Percentiles rank a stretch among this genome's conserved stretches.
phyloP scores from a whole-genome alignment of 1,140 invertebrate genomes.

The Theocolax elegans region DNA sequence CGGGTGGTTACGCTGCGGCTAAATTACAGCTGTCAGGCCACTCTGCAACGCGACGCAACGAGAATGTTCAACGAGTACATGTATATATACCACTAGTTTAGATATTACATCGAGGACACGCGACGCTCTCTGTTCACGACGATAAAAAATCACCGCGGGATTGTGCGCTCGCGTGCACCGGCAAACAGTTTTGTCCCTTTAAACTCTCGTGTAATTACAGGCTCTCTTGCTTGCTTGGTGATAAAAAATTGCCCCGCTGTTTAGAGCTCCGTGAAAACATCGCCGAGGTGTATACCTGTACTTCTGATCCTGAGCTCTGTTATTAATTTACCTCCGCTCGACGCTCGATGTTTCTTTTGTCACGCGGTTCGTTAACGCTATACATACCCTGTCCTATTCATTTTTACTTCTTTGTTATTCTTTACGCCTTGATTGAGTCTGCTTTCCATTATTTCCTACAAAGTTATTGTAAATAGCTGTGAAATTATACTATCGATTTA shows the following conservation, averaged over 20 bases:
- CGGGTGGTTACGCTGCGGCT: conserved; percentile 37
- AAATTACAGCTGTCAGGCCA: conserved; percentile 23
- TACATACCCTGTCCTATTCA: too few species aligned
- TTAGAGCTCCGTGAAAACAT: conserved; percentile 1
- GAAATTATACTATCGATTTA: too few species aligned
- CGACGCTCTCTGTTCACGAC: background rate
- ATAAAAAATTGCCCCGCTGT: conserved; percentile 32
- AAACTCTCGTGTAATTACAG: conserved; percentile 37
- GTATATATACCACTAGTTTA: too few species aligned
- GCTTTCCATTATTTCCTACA: too few species aligned
- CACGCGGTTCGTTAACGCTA: too few species aligned
- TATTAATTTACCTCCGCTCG: conserved; percentile 34
- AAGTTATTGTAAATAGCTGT: too few species aligned
- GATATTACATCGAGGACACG: conserved; percentile 3
- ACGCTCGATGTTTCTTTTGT: conserved; percentile 26
- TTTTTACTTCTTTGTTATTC: too few species aligned
- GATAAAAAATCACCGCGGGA: background rate
- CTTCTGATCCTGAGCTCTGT: conserved; percentile 22
- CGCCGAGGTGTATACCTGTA: background rate
- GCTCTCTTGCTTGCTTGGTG: conserved; percentile 2
- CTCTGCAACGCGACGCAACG: background rate
- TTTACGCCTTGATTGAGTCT: too few species aligned
- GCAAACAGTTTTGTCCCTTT: conserved; percentile 32
- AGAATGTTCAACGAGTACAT: background rate
- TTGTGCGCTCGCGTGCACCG: conserved; percentile 38